Base-by-base conservation (phyloP, 2,888 invertebrate species). In the Synanthedon myopaeformis region DNA sequence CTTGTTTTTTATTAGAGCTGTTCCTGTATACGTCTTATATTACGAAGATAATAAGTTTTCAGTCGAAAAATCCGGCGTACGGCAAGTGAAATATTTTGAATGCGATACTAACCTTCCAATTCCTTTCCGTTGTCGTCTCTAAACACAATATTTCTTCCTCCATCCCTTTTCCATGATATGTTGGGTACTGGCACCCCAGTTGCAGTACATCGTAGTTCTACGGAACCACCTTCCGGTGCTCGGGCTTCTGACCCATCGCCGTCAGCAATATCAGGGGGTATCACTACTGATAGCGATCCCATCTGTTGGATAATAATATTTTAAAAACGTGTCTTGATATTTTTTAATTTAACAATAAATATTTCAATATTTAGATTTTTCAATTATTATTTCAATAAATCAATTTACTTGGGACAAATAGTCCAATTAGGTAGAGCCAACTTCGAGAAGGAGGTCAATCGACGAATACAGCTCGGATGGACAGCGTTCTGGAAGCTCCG, bases 271-370 rank as follows among this genome's bases (percentile, higher is more conserved):
- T 96, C 95, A 50, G 96, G 96, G 4, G 96, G 94, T 65, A 95
- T 92, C 61, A 95, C 94, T 59, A 96, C 96, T 72, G 94, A 93
- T 68, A 96, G 90, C 66, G 92, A 90, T 51, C 96, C 96, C 89
- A 94, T 94, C 96, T 96, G 83, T 23, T 35, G 35, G 10, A 35
- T 35, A 10, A 35, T 35, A 10, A 10, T 35, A 10, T 35, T 35
- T 35, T 35, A 10, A 35, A 35, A 35, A 35, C 1, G 35, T 10
- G 35, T 35, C 1, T 8, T 35, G 1, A 35, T 10, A 28, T 28
- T 28, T 28, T 28, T 2, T 35, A 35, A 1, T 35, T 8, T 23
- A 23, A 4, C 4, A 23, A 23, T 23, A 23, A 23, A 23, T 23
- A 23, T 23, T 23, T 23, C 23, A 23, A 23, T 23, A 23, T 3